These are phyloP conservation scores for Delphinapterus leucas DNA, from an alignment of 2,113 vertebrate genomes.

Conservation along the genomic window DNA sequence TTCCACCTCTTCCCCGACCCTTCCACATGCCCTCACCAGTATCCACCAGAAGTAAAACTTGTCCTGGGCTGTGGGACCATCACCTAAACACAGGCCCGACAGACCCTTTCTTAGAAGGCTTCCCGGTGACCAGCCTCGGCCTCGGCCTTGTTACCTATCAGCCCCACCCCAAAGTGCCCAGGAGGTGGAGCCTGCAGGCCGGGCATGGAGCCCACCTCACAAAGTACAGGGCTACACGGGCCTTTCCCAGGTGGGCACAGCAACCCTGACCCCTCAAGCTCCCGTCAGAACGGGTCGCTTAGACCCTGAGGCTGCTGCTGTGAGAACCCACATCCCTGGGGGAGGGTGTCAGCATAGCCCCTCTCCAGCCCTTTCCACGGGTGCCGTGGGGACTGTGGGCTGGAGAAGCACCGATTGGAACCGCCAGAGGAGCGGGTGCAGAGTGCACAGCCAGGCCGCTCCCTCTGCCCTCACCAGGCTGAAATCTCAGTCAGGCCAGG, in stretches of 20 bases:
- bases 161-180: background rate
- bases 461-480: background rate
- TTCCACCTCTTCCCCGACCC: background rate
- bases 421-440: background rate
- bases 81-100: background rate
- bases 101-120: background rate
- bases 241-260: background rate
- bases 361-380: background rate
- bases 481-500: too few species aligned
- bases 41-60: background rate
- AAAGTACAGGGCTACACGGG: background rate
- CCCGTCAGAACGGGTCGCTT: background rate
- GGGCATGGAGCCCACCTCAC: background rate
- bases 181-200: rapidly evolving
- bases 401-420: background rate
- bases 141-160: background rate
- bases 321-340: background rate
- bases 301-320: background rate
- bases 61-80: background rate
- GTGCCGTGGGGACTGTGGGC: background rate
- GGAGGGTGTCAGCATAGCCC: background rate
- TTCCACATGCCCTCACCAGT: too few species aligned
- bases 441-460: background rate
- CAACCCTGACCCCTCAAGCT: background rate
- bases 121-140: background rate